Evolutionary conservation across 2,797 vertebrate genomes (phyloP), one percentile per base, ranked within the genome.

Genomic region (Alouatta caraya): DNA sequence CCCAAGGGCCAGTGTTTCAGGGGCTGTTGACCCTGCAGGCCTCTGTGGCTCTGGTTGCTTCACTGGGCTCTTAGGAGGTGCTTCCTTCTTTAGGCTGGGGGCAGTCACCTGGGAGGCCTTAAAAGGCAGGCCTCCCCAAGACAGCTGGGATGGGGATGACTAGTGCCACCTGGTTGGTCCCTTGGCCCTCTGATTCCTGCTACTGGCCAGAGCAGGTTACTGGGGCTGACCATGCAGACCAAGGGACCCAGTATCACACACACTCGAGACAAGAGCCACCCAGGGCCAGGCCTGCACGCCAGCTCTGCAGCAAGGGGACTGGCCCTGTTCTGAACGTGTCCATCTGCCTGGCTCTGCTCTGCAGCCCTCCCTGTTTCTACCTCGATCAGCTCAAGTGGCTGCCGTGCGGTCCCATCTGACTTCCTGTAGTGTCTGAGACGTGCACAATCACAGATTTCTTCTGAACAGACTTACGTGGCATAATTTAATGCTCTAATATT

Each of bases 141-240:
- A 46, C 59, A 10, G 11, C 50, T 39, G 2, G 5, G 42, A 12
- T 26, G 9, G 19, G 10, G n/a, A 24, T 57, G 24, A 37, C 28
- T 1, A 3, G 30, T 2, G 24, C 14, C 1, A 13, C 30, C 8
- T 2, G 59, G 14, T 3, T 3, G 0, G 21, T 75, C 37, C 81
- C 1, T 12, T 22, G 24, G 88, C 28, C 73, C 73, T 93, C 72
- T 28, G 26, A 4, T 82, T 88, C 87, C 92, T 73, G 95, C 97
- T 93, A 1, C 84, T 94, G 97, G 81, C 72, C 67, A 2, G 0
- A 37, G 44, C 0, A 0, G 1, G 83, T 64, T 44, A 93, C 76
- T 83, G 76, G 50, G 12, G 19, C 46, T 44, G 57, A 1, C 8
- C 13, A 46, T 28, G 39, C 33, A 0, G 8, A 11, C 10, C 10